Evolutionary conservation across 2,797 vertebrate species (phyloP), one percentile per base, ranked within the genome.

Genomic region (Cygnus olor): DNA sequence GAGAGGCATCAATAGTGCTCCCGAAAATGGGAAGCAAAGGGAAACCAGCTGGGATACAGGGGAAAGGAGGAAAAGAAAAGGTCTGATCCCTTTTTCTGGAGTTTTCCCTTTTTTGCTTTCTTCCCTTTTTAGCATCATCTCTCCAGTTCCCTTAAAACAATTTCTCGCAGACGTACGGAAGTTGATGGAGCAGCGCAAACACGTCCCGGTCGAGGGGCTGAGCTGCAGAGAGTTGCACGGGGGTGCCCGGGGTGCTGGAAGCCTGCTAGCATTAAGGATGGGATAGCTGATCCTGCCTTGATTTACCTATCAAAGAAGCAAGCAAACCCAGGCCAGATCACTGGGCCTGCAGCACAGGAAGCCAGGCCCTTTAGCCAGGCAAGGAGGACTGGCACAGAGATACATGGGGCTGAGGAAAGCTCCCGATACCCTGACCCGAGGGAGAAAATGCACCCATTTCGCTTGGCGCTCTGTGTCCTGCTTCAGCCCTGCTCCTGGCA

Each of bases 401-500:
- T 11, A 44, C 12, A 9, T 7, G 36, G 36, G 16, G 5, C 0
- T 58, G 34, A 68, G 25, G n/a, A 49, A 25, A 68, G 65, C 15
- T 10, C 14, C 49, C 4, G 13, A 15, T 40, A 16, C 51, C 25
- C 25, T 16, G 27, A 28, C 51, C 27, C 49, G 25, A 49, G 49
- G 49, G 24, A 25, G 51, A 2, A 10, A 32, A 28, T 1, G 28
- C 5, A 42, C 2, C 0, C 11, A 4, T 15, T 47, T 14, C 21
- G 24, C 60, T 42, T 22, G 34, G 38, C 14, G 3, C 21, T 14
- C 22, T 6, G 38, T 27, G 40, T 9, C 53, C 13, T 19, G 17
- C 19, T 54, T 40, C 74, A 36, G 47, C 20, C 30, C 51, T 6
- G 11, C 14, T 65, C 30, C 77, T 32, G 45, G 51, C 64, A 78